phyloP scores from a whole-genome alignment of 2,113 vertebrate species.

The Ploceus nigricollis region DNA sequence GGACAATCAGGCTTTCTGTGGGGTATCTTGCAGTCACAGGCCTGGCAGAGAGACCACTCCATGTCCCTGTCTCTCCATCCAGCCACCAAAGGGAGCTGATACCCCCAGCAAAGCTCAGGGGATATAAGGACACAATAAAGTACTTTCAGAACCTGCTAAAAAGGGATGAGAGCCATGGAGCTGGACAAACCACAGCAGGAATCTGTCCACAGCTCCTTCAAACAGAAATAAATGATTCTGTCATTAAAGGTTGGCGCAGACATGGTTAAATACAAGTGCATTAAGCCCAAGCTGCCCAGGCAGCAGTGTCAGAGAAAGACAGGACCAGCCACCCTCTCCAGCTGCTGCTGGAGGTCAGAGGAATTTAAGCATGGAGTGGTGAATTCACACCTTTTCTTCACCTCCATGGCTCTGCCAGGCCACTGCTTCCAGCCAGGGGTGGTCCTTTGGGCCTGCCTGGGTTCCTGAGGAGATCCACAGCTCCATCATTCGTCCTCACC shows the following conservation, averaged over 20 bases:
- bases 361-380: not conserved
- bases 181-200: not conserved
- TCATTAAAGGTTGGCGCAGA: not conserved
- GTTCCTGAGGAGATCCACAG: not conserved
- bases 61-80: not conserved
- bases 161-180: not conserved
- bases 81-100: not conserved
- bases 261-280: not conserved
- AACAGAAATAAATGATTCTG: not conserved
- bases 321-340: not conserved
- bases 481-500: not conserved
- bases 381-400: not conserved
- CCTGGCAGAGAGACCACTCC: not conserved
- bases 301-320: not conserved
- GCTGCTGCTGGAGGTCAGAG: not conserved
- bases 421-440: not conserved
- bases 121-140: rapidly evolving
- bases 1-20: not conserved
- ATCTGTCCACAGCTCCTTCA: not conserved
- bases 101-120: not conserved
- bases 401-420: not conserved
- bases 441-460: not conserved
- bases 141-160: not conserved
- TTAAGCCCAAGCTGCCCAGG: not conserved
- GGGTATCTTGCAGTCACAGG: not conserved